Percentiles rank a stretch among this genome's conserved stretches.
Evolutionary conservation across 2,888 invertebrate genomes (phyloP).

Genomic region (Drosophila peninsularis): DNA sequence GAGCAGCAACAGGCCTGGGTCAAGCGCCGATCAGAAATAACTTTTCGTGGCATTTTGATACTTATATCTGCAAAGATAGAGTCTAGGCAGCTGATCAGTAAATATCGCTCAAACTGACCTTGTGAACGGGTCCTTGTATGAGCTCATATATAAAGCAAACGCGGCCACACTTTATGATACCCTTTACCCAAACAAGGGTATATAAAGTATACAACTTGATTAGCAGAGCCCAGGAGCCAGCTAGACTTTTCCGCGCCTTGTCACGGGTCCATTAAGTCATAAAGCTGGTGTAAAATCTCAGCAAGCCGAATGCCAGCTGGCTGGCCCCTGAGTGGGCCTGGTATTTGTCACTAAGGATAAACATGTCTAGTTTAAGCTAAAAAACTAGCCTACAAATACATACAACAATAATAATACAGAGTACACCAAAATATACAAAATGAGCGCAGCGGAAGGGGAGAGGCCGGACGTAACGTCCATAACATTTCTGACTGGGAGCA

Average conservation of each 20-base stretch:
- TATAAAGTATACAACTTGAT: constrained; percentile 24
- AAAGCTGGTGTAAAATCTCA: constrained; percentile 70
- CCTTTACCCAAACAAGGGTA: background rate
- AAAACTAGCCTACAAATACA: constrained; percentile 20
- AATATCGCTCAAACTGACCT: background rate
- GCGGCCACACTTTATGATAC: constrained; percentile 4
- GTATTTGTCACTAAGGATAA: constrained; percentile 2
- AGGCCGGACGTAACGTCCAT: constrained; percentile 4
- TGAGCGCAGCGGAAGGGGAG: background rate
- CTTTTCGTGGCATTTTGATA: background rate
- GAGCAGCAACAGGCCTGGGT: constrained; percentile 47
- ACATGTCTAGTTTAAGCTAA: background rate
- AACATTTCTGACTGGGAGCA: constrained; percentile 85
- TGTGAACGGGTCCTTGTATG: background rate
- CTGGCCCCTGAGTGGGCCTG: constrained; percentile 32
- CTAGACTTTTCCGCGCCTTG: constrained; percentile 29
- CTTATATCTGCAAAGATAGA: background rate
- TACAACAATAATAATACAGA: background rate
- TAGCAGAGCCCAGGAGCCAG: constrained; percentile 15
- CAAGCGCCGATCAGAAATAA: constrained; percentile 45
- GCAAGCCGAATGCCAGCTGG: constrained; percentile 46
- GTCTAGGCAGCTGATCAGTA: background rate
- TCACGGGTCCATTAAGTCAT: constrained; percentile 63
- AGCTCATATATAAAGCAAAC: background rate
- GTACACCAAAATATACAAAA: background rate